Conservation (phyloP, 2,113 vertebrate species). For the Elaphurus davidianus region DNA sequence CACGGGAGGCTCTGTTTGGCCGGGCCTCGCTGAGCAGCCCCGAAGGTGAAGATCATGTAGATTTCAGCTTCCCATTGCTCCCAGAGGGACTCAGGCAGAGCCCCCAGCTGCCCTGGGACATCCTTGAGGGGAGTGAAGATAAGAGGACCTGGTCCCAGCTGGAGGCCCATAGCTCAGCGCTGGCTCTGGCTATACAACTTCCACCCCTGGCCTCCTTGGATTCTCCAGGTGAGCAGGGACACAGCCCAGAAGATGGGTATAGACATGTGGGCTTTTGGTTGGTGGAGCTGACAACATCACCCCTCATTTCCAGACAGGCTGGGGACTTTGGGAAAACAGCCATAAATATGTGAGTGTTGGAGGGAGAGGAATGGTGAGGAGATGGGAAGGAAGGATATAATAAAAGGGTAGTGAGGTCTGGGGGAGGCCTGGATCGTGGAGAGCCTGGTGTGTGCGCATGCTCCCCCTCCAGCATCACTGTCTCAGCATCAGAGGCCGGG, state of each 20-base stretch:
- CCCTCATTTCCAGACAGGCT: not conserved
- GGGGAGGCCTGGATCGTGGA: not conserved
- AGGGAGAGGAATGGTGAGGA: not conserved
- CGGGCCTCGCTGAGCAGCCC: not conserved
- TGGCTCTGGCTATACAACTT: not conserved
- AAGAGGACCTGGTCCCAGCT: not conserved
- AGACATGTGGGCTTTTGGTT: not conserved
- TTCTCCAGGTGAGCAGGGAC: not conserved
- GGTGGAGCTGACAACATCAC: too few relatives aligned
- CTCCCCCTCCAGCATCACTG: accelerated
- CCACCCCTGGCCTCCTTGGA: too few relatives aligned
- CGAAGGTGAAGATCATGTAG: accelerated
- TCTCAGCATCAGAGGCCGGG: not conserved
- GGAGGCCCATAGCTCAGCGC: not conserved
- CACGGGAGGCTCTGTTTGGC: not conserved
- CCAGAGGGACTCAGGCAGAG: not conserved
- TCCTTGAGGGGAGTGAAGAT: accelerated
- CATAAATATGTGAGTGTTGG: not conserved
- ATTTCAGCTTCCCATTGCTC: not conserved
- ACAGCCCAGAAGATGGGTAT: not conserved
- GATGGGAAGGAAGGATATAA: not conserved
- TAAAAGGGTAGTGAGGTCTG: not conserved
- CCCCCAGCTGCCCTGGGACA: not conserved
- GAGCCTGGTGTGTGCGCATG: accelerated
- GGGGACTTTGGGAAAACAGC: not conserved